Conservation (phyloP, 2,888 invertebrate species). For the Rotaria socialis region DNA sequence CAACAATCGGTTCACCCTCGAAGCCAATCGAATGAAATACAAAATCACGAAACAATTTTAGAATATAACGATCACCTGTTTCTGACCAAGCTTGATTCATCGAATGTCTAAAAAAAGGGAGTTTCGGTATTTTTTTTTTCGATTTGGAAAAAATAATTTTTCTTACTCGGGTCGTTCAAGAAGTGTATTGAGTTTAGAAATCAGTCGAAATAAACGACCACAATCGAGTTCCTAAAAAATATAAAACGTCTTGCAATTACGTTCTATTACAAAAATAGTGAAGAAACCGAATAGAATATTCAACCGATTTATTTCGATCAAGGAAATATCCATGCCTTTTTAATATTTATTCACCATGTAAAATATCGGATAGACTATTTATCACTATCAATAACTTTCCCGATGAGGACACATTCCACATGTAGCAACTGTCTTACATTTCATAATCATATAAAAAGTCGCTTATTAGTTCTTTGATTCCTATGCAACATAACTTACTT, state of each 20-base stretch:
- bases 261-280: no score
- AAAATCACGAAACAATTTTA: constrained; percentile 94
- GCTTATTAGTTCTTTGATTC: no score
- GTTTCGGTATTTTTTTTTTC: background rate
- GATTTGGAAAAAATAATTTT: background rate
- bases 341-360: no score
- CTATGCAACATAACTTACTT: constrained; percentile 54
- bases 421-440: no score
- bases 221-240: constrained; percentile 72
- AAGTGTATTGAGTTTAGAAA: constrained; percentile 83
- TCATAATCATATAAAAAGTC: no score
- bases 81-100: constrained; percentile 75
- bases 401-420: no score
- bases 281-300: no score
- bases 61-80: constrained; percentile 93
- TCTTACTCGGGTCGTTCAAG: constrained; percentile 85
- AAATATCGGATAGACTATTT: no score
- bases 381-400: no score
- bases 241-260: no score
- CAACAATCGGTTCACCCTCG: constrained; percentile 86
- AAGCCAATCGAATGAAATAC: constrained; percentile 85
- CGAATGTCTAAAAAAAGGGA: background rate
- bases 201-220: constrained; percentile 80
- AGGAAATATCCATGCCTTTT: no score
- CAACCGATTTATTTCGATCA: no score